Evolutionary conservation across 2,797 vertebrate genomes (phyloP), one percentile per base, ranked within the genome.

Genomic region (Eulemur rubriventer): DNA sequence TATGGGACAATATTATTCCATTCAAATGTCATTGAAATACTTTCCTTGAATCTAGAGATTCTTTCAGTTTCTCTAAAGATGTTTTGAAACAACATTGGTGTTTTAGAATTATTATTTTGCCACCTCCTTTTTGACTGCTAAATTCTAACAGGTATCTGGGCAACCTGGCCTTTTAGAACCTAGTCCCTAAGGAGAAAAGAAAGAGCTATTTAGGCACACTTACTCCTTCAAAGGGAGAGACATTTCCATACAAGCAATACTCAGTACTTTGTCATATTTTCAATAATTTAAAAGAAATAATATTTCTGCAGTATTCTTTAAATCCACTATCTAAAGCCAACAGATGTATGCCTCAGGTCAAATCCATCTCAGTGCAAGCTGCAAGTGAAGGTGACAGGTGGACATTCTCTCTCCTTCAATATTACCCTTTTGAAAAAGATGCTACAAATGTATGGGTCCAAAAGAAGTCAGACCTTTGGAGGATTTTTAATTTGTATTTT

Each of bases 1-100:
- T 26, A 7, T 55, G 55, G 18, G 41, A 72, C 22, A 73, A 57
- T 52, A 72, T 89, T 83, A 89, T 75, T 78, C 63, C 41, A 72
- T 67, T 61, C 41, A 83, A 93, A 55, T 73, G 48, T 20, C 59
- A 70, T 8, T 80, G 46, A 91, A 94, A 80, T 78, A 79, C 2
- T 93, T 88, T 48, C 48, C 41, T 87, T 87, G 55, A 91, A 80
- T 91, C 50, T 65, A 95, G 28, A 87, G 28, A 86, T 41, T 88
- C 43, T 88, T 69, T 81, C 28, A 24, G n/a, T 69, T 94, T 95
- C 67, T 95, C 82, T 89, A 78, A 67, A 50, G n/a, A 83, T 18
- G 59, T 97, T 43, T 89, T 88, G 17, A 90, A 84, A 89, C 6
- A 50, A 59, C 69, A 82, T 6, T 72, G 38, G 20, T 84, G 20